Evolutionary conservation across 2,113 vertebrate genomes (phyloP).

Genomic region (Lepus americanus): DNA sequence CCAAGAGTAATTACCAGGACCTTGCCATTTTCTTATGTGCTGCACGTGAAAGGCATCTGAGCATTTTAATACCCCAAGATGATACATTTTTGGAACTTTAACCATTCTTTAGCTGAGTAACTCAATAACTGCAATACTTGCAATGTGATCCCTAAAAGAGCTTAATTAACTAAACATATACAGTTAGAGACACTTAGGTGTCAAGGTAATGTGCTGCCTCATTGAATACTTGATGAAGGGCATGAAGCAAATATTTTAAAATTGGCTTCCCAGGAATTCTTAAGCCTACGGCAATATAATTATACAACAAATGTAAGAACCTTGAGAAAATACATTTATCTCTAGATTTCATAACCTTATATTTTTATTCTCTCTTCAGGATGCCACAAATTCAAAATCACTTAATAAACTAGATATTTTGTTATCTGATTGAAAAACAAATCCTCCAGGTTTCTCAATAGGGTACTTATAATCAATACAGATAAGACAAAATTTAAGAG

Average conservation of each 20-base stretch:
- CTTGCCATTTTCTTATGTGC: constrained; percentile 65
- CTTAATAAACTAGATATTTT: not conserved
- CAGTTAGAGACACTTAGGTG: constrained; percentile 12
- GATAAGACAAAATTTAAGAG: not conserved
- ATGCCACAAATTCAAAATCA: constrained; percentile 41
- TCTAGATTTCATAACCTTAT: not conserved
- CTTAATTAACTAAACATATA: constrained; percentile 52
- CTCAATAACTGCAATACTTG: constrained; percentile 58
- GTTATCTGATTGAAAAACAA: constrained; percentile 38
- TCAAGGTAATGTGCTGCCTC: not conserved
- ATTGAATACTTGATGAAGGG: not conserved
- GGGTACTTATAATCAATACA: not conserved
- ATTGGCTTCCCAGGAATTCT: constrained; percentile 40
- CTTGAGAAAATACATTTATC: constrained; percentile 13
- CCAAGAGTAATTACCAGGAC: too few species aligned
- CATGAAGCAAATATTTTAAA: constrained; percentile 55
- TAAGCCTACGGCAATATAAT: not conserved
- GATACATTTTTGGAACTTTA: constrained; percentile 34
- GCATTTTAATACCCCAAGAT: not conserved
- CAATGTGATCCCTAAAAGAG: not conserved
- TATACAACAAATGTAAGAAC: not conserved
- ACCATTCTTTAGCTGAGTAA: constrained; percentile 11
- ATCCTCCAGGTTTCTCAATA: not conserved
- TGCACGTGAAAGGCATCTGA: not conserved
- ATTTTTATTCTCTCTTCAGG: constrained; percentile 8